phyloP scores from a whole-genome alignment of 35 echinoderm and acorn worm species.

The Anneissia japonica region DNA sequence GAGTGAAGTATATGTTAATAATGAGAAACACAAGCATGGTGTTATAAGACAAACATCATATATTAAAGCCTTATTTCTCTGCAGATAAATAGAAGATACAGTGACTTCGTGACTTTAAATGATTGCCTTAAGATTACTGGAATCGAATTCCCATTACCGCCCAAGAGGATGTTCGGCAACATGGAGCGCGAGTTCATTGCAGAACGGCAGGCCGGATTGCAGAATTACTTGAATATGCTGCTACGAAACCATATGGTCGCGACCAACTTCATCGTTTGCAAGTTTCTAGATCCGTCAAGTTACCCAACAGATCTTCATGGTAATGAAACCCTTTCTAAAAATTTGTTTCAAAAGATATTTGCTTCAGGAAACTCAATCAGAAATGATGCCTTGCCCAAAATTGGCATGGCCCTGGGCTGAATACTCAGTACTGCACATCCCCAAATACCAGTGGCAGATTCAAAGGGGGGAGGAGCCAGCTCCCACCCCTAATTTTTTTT shows the following conservation, averaged over 20 bases:
- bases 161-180: conserved; percentile 94
- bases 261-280: conserved; percentile 55
- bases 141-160: conserved; percentile 76
- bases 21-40: neutral
- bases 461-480: no score
- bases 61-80: neutral
- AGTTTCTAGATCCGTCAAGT: conserved; percentile 73
- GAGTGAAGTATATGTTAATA: neutral
- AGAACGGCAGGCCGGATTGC: conserved; percentile 73
- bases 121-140: conserved; percentile 70
- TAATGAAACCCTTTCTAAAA: conserved; percentile 11
- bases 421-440: no score
- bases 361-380: no score
- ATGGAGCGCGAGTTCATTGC: conserved; percentile 97
- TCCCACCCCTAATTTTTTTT: no score
- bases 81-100: conserved; percentile 94
- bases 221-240: conserved; percentile 66
- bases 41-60: neutral
- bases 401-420: no score
- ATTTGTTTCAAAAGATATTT: no score
- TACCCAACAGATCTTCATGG: conserved; percentile 81
- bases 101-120: conserved; percentile 75
- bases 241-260: conserved; percentile 71
- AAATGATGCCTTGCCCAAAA: no score
- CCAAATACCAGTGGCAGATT: no score